A percentile compares a stretch with the other conserved stretches of the same genome.
Evolutionary conservation across 2,113 vertebrate species (phyloP).

Genomic region (Chrysemys picta): DNA sequence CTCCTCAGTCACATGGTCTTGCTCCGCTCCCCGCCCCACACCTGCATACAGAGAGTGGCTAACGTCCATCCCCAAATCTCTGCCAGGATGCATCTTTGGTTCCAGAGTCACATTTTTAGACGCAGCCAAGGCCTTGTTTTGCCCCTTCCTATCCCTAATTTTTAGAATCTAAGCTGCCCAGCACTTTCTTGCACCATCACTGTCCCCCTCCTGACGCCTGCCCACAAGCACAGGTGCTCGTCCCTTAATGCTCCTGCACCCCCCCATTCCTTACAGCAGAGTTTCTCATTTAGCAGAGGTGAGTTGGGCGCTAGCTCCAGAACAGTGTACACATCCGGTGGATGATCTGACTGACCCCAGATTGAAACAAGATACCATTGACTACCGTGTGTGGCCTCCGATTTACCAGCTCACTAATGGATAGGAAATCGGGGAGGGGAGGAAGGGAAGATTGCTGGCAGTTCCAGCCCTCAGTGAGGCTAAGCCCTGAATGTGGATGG

Average conservation of each 20-base stretch:
- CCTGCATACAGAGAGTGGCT: not conserved
- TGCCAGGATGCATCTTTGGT: not conserved
- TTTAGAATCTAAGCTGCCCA: not conserved
- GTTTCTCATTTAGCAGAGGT: not conserved
- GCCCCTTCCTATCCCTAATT: not conserved
- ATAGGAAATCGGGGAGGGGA: rapidly evolving
- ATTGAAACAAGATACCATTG: not conserved
- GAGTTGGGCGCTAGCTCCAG: not conserved
- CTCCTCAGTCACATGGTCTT: not conserved
- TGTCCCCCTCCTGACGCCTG: not conserved
- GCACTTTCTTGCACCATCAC: not conserved
- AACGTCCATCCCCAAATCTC: not conserved
- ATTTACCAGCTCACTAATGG: not conserved
- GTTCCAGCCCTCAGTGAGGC: not conserved
- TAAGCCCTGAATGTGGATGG: not conserved
- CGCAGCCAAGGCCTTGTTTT: not conserved
- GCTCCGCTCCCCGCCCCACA: not conserved
- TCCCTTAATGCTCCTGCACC: not conserved
- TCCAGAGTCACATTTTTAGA: not conserved
- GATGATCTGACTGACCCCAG: not conserved
- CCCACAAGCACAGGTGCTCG: not conserved
- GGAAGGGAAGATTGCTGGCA: not conserved
- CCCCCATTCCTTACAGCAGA: not conserved
- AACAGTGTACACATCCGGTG: not conserved
- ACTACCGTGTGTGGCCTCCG: not conserved